Base-by-base conservation (phyloP, 35 echinoderm and acorn worm genomes). In the Nesometra sesokonis region DNA sequence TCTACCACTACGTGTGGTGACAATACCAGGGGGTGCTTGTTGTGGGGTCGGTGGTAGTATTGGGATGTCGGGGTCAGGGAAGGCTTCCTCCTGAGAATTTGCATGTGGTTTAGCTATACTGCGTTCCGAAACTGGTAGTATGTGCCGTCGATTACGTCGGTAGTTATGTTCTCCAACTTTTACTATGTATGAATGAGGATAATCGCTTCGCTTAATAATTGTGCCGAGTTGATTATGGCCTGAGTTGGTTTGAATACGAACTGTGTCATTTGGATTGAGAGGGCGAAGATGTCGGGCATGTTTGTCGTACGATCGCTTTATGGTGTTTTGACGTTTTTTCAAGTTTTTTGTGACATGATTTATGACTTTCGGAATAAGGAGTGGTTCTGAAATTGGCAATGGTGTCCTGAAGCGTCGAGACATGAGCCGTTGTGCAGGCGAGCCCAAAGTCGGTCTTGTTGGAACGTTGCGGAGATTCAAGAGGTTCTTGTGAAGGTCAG, bases 221-320 rank as follows among this genome's bases (percentile, higher is more conserved):
- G 81, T 37, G 23, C 86, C 91, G 29, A 93, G 82, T 33, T 82
- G 82, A 89, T 81, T 78, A 77, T 85, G 46, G 81, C 91, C 91
- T 52, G 88, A 77, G 38, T 13, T 17, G 78, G 91, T 80, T 77
- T 93, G 87, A 15, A 86, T 47, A n/a, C 47, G 35, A 30, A 88
- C 77, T 31, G 82, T 77, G 84, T 93, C 82, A 0, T 83, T 87
- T 36, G 91, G 87, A 17, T 40, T 82, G 21, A 93, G 79, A 37
- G 86, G 91, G 29, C 23, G 2, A 23, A 93, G 84, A 17, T 77
- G 35, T 34, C 43, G 17, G 31, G 76, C 89, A 30, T 83, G 23
- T 81, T 90, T 90, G 40, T 90, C 89, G 46, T 84, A 90, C 8
- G 52, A 67, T 27, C 23, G 8, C 23, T 67, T 67, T 67, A 27